Conservation (phyloP, 2,113 vertebrate genomes). For the Labeo rohita region DNA sequence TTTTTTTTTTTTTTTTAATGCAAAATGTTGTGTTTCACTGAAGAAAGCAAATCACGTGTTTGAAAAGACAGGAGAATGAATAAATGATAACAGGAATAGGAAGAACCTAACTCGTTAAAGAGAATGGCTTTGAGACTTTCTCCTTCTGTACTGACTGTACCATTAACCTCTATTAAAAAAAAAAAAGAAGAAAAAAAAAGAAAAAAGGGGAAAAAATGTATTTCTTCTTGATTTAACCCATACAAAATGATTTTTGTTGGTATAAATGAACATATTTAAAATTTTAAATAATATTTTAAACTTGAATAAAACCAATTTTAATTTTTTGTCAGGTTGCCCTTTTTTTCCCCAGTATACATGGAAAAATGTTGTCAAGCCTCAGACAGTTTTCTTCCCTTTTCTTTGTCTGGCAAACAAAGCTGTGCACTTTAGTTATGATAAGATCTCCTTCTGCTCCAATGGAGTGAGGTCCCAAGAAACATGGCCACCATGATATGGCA, state of each 20-base stretch:
- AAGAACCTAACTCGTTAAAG: no score
- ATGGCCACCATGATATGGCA: slow-evolving; percentile 56
- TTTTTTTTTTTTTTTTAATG: no score
- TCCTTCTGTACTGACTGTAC: no score
- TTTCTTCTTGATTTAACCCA: neutral
- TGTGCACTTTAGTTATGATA: slow-evolving; percentile 66
- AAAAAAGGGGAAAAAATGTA: no score
- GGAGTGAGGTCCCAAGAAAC: slow-evolving; percentile 62
- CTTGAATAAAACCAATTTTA: neutral
- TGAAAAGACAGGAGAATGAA: no score
- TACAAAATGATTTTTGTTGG: neutral
- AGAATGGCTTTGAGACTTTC: no score
- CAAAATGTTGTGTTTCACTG: no score
- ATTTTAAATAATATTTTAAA: neutral
- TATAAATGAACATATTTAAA: neutral
- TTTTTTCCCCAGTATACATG: neutral
- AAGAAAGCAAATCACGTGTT: no score
- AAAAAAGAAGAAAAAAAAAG: no score
- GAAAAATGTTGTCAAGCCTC: slow-evolving; percentile 1
- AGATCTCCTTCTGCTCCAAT: slow-evolving; percentile 63
- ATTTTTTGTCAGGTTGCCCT: neutral
- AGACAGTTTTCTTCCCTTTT: slow-evolving; percentile 44
- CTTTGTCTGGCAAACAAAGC: slow-evolving; percentile 72
- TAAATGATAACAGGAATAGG: no score
- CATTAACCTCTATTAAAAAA: no score